Base-by-base conservation (phyloP, 2,113 vertebrate genomes). In the Pluvianellus socialis region DNA sequence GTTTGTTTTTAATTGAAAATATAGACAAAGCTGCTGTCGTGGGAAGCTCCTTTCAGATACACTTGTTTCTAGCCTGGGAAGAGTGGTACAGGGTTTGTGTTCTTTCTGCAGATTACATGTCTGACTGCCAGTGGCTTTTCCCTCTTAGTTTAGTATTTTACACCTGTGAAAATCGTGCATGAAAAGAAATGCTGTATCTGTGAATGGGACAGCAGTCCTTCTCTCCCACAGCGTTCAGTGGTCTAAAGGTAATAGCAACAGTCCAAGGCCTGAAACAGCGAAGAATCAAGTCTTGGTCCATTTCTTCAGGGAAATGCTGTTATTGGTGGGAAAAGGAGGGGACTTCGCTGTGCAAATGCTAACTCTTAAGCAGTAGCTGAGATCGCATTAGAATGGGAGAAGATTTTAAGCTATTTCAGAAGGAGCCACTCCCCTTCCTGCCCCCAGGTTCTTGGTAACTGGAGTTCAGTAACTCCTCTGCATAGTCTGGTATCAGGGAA, bases 11-110 rank as follows among this genome's bases (percentile, higher is more conserved):
- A 91, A 75, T 66, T 62, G 90, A 91, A 91, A 79, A 59, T 70
- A 27, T 59, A 97, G 97, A 96, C 94, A 97, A 95, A 93, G 79
- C 73, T 82, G 33, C 86, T 95, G 96, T 97, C 38, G 55, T 68
- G 68, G 88, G 83, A 92, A 95, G 23, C 94, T 84, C 59, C 9
- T 53, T 90, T 94, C 66, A 81, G 63, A 82, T 93, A 17, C 12
- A 68, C 74, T 92, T 79, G 49, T 84, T 84, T 87, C 27, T 68
- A 79, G 63, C 49, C 63, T 38, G 50, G 47, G 74, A 82, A 89
- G 63, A 88, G 53, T 47, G 91, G 26, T 58, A 74, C 44, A 18
- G 4, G 44, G 38, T 47, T 81, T 66, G 49, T 3, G 4, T 74
- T 96, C 73, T 56, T 67, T 50, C 15, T 32, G 44, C 66, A 56